phyloP scores from a whole-genome alignment of 23 tunicate species.

The Trididemnum miniatum region DNA sequence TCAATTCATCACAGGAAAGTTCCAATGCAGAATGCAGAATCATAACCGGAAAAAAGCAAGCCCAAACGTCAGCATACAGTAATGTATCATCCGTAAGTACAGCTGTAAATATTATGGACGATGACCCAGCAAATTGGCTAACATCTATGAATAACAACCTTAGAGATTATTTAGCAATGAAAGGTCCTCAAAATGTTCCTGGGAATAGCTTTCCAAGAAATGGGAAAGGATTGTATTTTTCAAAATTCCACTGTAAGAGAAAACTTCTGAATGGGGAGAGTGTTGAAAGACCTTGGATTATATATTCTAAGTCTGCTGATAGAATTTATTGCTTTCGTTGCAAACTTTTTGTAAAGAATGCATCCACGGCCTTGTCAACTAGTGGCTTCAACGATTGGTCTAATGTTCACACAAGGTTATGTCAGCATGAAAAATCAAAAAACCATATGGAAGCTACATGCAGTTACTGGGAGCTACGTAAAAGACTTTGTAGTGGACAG shows the following conservation, averaged over 20 bases:
- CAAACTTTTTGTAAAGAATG: slow-evolving; percentile 23
- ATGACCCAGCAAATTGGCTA: too few relatives aligned
- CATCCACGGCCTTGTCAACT: slow-evolving; percentile 3
- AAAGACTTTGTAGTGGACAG: slow-evolving; percentile 6
- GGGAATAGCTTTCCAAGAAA: slow-evolving; percentile 30
- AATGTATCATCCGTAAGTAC: too few relatives aligned
- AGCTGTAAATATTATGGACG: too few relatives aligned
- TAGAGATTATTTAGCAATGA: slow-evolving; percentile 14
- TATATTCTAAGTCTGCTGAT: slow-evolving; percentile 37
- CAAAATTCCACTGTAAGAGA: slow-evolving; percentile 32
- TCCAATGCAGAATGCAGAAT: too few relatives aligned
- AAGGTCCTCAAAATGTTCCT: slow-evolving; percentile 9
- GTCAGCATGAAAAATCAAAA: not conserved
- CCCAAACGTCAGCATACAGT: too few relatives aligned
- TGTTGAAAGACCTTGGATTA: slow-evolving; percentile 34
- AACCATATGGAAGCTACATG: slow-evolving; percentile 11
- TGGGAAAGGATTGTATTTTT: slow-evolving; percentile 27
- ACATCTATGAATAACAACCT: too few relatives aligned
- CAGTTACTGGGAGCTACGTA: slow-evolving; percentile 10
- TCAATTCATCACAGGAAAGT: too few relatives aligned
- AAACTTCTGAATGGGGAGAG: slow-evolving; percentile 38
- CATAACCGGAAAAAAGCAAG: too few relatives aligned
- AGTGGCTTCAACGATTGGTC: slow-evolving; percentile 5
- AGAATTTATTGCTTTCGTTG: slow-evolving; percentile 33
- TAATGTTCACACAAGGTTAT: slow-evolving; percentile 22